A percentile compares a stretch with the other conserved stretches of the same genome.
These are phyloP conservation scores for Lysiphlebus fabarum DNA, from an alignment of 1,140 invertebrate genomes.

Conservation along the genomic window DNA sequence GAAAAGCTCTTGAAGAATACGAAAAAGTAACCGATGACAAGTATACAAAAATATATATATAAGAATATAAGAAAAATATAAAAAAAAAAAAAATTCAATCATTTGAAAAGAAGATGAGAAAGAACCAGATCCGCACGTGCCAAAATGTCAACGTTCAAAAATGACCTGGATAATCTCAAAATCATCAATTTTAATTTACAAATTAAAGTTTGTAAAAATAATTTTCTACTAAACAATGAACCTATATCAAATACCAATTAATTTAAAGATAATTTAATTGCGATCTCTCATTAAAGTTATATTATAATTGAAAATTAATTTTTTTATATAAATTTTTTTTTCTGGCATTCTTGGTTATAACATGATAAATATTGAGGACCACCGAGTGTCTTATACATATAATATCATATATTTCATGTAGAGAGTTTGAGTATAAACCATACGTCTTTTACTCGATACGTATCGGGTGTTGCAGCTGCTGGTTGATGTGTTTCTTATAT, in stretches of 20 bases:
- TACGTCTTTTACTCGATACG: constrained; percentile 35
- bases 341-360: background rate
- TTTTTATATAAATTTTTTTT: constrained; percentile 43
- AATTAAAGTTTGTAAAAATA: too few relatives aligned
- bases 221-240: too few relatives aligned
- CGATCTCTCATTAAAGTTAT: too few relatives aligned
- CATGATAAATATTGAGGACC: constrained; percentile 3
- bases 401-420: background rate
- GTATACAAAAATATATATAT: background rate
- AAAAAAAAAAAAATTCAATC: constrained; percentile 10
- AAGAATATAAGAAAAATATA: too few relatives aligned
- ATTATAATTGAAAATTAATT: too few relatives aligned
- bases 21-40: background rate
- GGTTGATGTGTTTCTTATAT: constrained; percentile 35
- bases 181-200: background rate
- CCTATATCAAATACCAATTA: too few relatives aligned
- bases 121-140: constrained; percentile 51
- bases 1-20: too few relatives aligned
- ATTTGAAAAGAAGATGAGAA: constrained; percentile 25
- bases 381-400: background rate
- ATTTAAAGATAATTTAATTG: too few relatives aligned
- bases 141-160: constrained; percentile 36
- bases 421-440: background rate
- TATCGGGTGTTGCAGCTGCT: constrained; percentile 53
- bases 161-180: constrained; percentile 32